Evolutionary conservation across 2,113 vertebrate species (phyloP), one percentile per base, ranked within the genome.

Genomic region (Gadus chalcogrammus): DNA sequence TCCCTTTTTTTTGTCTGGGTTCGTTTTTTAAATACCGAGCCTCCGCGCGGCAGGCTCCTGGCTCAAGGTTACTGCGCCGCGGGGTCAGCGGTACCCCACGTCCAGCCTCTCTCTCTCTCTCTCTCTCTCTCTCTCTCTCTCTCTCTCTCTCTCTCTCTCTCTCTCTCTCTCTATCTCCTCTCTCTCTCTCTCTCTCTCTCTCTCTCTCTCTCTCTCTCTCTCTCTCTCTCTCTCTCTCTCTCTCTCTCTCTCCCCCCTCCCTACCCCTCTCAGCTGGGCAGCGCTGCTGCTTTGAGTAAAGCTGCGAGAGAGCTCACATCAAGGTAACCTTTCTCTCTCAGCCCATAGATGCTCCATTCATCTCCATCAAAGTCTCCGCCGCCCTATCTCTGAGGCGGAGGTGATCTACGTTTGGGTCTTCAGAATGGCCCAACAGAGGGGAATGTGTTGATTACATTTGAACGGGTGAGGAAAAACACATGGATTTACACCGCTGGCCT

Each of bases 281-380:
- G 31, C 5, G 31, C 31, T 31, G 1, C 31, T 31, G 31, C 31
- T 31, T 31, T 31, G 4, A 31, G 31, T 31, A 31, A 31, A 72
- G 63, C 84, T 79, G 79, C 77, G 80, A 79, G 76, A 76, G 76
- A 85, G 81, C 73, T 61, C 74, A 77, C 68, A 69, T 69, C 83
- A 87, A 88, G 84, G 87, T 90, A 82, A 84, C 42, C 42, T 48
- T 48, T 17, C 61, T 76, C 73, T 65, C 79, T 85, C 85, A 77
- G 75, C 60, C 76, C 65, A 75, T 73, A 78, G 73, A 72, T 16
- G 67, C 76, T 65, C 64, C 72, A 70, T 79, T 82, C 79, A 76
- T 78, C 82, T 86, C 84, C 84, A 84, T 85, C 85, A 84, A 78
- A 82, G 84, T 73, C 75, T 72, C 72, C 72, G 42, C 42, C 42